A percentile compares a stretch with the other conserved stretches of the same genome.
Evolutionary conservation across 1,140 invertebrate species (phyloP).

Genomic region (Episyrphus balteatus): DNA sequence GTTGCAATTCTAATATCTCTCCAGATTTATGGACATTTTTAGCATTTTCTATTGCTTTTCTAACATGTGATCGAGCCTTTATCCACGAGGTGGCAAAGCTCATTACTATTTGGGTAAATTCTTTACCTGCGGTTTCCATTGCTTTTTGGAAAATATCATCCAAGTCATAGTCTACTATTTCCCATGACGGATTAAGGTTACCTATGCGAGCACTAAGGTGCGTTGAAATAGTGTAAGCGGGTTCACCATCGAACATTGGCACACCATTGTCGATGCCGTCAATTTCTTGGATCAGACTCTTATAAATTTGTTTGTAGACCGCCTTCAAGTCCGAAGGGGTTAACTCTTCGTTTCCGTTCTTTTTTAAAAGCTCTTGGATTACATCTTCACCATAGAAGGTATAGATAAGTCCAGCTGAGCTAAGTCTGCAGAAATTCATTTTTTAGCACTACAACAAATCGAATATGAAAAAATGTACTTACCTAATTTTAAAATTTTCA

Average conservation of each 20-base stretch:
- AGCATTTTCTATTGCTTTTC: conserved; percentile 56
- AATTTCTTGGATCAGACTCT: conserved; percentile 83
- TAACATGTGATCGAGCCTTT: conserved; percentile 66
- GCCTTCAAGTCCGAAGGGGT: conserved; percentile 41
- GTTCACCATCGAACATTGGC: conserved; percentile 60
- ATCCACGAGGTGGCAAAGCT: conserved; percentile 67
- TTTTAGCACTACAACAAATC: not conserved
- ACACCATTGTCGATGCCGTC: conserved; percentile 97
- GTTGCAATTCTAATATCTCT: conserved; percentile 63
- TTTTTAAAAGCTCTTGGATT: conserved; percentile 45
- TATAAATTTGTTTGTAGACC: conserved; percentile 79
- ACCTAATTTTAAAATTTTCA: conserved; percentile 44
- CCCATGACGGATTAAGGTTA: conserved; percentile 81
- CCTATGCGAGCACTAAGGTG: conserved; percentile 64
- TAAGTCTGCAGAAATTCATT: conserved; percentile 56
- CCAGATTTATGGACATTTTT: conserved; percentile 53
- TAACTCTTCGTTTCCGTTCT: conserved; percentile 33
- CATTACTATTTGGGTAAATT: conserved; percentile 67
- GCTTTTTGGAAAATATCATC: conserved; percentile 60
- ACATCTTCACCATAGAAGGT: conserved; percentile 80
- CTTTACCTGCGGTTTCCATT: conserved; percentile 63
- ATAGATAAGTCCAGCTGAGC: conserved; percentile 92
- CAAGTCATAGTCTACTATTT: conserved; percentile 44
- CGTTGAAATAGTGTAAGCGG: conserved; percentile 70
- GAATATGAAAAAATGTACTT: not conserved